A percentile compares a stretch with the other conserved stretches of the same genome.
These are phyloP conservation scores for Agrotis exclamationis DNA, from an alignment of 2,888 invertebrate species.

Conservation along the genomic window DNA sequence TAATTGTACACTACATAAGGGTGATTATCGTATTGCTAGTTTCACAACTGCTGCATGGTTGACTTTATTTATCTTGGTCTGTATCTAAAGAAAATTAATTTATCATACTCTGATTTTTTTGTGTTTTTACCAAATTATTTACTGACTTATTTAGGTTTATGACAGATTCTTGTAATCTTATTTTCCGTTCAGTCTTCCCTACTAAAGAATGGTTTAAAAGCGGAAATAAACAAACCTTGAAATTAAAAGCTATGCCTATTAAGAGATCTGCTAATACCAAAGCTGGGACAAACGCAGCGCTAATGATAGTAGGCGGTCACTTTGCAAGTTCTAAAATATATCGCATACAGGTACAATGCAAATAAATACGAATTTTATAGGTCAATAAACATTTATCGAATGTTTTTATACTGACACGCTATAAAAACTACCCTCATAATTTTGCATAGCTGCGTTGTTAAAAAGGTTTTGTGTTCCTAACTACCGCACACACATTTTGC, in stretches of 20 bases:
- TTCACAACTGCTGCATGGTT: no score
- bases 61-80: no score
- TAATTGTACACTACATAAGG: no score
- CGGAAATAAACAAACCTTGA: conserved; percentile 5
- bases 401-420: neutral
- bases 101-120: no score
- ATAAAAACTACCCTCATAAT: no score
- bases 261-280: conserved; percentile 2
- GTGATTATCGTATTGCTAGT: no score
- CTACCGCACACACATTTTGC: no score
- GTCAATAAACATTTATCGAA: conserved; percentile 10
- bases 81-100: no score
- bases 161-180: neutral
- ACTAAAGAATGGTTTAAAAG: neutral
- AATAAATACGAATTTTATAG: conserved; percentile 7
- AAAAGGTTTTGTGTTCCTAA: no score
- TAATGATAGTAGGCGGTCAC: conserved; percentile 39
- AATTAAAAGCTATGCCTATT: conserved; percentile 26
- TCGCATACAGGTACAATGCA: neutral
- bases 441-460: no score
- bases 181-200: neutral
- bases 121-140: no score
- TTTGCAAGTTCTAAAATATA: conserved; percentile 23
- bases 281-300: neutral
- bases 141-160: no score